Evolutionary conservation across 2,797 vertebrate species (phyloP).

Genomic region (Gymnocypris eckloni): DNA sequence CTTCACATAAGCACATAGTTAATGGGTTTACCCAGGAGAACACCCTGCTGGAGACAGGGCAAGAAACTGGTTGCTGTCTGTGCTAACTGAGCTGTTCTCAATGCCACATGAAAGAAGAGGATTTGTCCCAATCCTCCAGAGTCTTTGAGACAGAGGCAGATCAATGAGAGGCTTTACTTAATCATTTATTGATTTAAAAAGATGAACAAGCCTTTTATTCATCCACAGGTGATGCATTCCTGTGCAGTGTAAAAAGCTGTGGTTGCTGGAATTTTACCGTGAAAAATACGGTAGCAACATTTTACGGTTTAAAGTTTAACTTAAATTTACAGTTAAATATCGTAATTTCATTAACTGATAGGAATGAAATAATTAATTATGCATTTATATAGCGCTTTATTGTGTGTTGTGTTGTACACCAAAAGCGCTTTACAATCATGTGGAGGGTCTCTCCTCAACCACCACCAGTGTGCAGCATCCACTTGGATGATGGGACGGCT

Average conservation of each 20-base stretch:
- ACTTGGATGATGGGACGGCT: too few species aligned
- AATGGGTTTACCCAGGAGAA: not conserved
- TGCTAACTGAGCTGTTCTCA: not conserved
- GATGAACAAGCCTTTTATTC: not conserved
- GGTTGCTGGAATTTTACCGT: too few species aligned
- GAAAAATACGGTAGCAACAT: too few species aligned
- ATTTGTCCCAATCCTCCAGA: conserved; percentile 2
- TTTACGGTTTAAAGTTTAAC: too few species aligned
- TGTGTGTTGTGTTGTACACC: too few species aligned
- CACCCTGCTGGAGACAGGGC: not conserved
- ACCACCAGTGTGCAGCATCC: too few species aligned
- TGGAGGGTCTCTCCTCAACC: too few species aligned
- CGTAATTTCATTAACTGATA: too few species aligned
- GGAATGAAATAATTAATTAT: too few species aligned
- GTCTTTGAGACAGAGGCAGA: not conserved
- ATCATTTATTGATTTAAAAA: conserved; percentile 12
- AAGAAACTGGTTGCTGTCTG: not conserved
- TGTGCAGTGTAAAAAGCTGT: not conserved
- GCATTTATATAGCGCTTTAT: too few species aligned
- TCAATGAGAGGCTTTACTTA: conserved; percentile 11
- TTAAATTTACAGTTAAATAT: too few species aligned
- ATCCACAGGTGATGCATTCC: not conserved
- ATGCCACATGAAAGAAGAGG: conserved; percentile 5
- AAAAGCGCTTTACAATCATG: too few species aligned
- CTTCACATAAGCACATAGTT: conserved; percentile 18